These are phyloP conservation scores for Dicerorhinus sumatrensis DNA, from an alignment of 2,113 vertebrate genomes.

Conservation along the genomic window DNA sequence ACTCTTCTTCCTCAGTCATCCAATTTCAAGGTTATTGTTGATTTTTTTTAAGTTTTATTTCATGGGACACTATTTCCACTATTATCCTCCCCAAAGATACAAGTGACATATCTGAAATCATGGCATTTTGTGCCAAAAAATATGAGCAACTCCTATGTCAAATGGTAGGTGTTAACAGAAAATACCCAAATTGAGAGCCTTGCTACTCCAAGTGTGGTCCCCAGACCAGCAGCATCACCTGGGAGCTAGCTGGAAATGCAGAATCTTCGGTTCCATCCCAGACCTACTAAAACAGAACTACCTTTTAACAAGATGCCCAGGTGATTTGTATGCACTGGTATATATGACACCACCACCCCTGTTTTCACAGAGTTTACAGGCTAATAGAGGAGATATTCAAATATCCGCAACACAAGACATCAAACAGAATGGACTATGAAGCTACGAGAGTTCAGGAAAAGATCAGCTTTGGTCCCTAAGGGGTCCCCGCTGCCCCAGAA, in stretches of 20 bases:
- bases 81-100: background rate
- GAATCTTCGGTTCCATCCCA: background rate
- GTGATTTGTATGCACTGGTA: background rate
- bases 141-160: background rate
- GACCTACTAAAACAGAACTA: background rate
- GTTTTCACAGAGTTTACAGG: background rate
- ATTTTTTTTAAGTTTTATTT: conserved; percentile 42
- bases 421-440: background rate
- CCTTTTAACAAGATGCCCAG: background rate
- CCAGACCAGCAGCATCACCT: background rate
- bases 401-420: background rate
- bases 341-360: background rate
- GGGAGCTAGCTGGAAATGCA: background rate
- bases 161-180: background rate
- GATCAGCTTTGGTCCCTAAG: background rate
- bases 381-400: background rate
- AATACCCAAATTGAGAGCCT: background rate
- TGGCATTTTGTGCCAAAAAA: background rate
- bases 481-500: background rate
- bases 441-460: background rate
- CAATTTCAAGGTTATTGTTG: background rate
- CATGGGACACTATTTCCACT: background rate
- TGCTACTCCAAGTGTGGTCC: background rate
- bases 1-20: background rate
- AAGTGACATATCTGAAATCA: background rate